These are phyloP conservation scores for Steinernema carpocapsae DNA, from an alignment of 2,888 invertebrate species.

Conservation along the genomic window DNA sequence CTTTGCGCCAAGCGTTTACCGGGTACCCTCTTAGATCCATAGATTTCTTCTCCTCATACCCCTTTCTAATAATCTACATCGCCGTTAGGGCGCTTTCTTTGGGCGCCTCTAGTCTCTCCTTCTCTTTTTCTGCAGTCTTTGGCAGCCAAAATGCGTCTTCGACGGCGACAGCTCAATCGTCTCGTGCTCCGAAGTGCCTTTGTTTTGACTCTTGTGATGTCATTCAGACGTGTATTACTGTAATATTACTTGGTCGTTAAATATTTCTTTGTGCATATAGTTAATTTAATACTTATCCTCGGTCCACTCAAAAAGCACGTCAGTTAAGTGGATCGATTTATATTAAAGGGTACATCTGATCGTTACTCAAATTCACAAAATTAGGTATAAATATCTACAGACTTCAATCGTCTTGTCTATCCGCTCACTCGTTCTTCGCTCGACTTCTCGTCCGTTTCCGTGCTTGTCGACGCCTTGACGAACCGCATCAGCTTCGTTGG, in stretches of 20 bases:
- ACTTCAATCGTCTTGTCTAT: too few species aligned
- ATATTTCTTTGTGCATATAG: background rate
- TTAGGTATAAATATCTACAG: too few species aligned
- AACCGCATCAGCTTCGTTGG: too few species aligned
- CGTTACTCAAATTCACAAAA: too few species aligned
- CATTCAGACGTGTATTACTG: conserved; percentile 25
- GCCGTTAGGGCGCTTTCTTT: conserved; percentile 7
- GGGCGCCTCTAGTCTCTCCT: conserved; percentile 15
- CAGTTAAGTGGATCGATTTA: too few species aligned
- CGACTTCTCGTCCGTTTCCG: too few species aligned
- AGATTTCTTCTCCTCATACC: background rate
- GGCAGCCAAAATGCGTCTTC: background rate
- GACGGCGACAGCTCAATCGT: conserved; percentile 23
- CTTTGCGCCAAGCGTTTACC: background rate
- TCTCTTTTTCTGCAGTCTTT: background rate
- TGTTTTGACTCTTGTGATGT: conserved; percentile 11
- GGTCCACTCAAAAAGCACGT: background rate
- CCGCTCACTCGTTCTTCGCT: too few species aligned
- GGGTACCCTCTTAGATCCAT: conserved; percentile 18
- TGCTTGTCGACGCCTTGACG: too few species aligned
- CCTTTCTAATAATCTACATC: conserved; percentile 1
- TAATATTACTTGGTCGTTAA: background rate
- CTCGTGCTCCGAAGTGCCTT: conserved; percentile 31
- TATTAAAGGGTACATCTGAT: too few species aligned
- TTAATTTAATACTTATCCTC: conserved; percentile 17